phyloP scores from a whole-genome alignment of 2,888 invertebrate species.

The Mythimna vitellina region DNA sequence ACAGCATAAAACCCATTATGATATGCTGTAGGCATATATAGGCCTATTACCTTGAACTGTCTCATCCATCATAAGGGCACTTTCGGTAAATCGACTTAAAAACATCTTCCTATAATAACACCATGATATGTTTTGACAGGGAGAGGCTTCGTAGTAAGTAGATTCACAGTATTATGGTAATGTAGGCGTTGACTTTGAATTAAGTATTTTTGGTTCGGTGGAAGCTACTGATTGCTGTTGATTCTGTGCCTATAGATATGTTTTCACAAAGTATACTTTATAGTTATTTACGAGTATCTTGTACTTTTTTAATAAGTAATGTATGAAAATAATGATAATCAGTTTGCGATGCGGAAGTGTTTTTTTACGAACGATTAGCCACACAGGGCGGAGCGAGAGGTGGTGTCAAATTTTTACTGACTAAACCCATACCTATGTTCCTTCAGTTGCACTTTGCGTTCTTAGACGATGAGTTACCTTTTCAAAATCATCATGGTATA shows the following conservation, averaged over 20 bases:
- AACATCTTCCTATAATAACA: background rate
- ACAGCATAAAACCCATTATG: background rate
- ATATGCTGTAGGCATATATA: no score
- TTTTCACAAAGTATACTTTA: background rate
- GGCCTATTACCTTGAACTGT: background rate
- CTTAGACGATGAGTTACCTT: no score
- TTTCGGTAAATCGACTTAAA: slow-evolving; percentile 26
- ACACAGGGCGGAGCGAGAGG: no score
- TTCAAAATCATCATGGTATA: background rate
- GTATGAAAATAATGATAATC: background rate
- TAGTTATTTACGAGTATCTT: background rate
- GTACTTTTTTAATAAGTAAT: background rate
- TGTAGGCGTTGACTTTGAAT: slow-evolving; percentile 3
- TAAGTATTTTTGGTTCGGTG: background rate
- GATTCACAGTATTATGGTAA: slow-evolving; percentile 46
- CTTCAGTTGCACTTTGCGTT: no score
- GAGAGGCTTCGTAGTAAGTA: slow-evolving; percentile 9
- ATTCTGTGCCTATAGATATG: background rate
- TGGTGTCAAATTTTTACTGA: background rate
- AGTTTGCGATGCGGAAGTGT: background rate
- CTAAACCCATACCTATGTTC: background rate
- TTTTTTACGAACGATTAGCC: background rate
- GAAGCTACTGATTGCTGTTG: background rate
- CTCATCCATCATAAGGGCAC: slow-evolving; percentile 7
- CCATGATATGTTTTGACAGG: slow-evolving; percentile 12